These are phyloP conservation scores for Hypomesus transpacificus DNA, from an alignment of 2,113 vertebrate genomes.

Conservation along the genomic window DNA sequence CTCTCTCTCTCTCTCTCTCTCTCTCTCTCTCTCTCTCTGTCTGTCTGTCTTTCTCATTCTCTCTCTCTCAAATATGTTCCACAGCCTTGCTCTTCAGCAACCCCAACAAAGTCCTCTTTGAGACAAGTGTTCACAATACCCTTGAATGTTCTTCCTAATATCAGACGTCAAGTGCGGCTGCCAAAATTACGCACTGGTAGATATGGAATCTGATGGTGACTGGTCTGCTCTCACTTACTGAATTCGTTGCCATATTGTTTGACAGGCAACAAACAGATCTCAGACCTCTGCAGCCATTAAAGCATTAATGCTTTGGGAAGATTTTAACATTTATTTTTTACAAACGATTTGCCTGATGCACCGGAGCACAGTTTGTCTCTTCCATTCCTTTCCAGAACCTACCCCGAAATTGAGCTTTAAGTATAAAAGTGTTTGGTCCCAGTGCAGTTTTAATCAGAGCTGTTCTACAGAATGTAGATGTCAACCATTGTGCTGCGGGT, in stretches of 20 bases:
- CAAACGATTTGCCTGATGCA: neutral
- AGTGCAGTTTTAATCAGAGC: too few species aligned
- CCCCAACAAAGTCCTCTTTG: conserved; percentile 37
- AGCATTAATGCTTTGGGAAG: too few species aligned
- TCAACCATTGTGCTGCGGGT: neutral
- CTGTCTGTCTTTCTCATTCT: neutral
- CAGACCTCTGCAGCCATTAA: too few species aligned
- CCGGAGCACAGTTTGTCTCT: neutral
- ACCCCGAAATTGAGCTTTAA: too few species aligned
- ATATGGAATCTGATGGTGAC: neutral
- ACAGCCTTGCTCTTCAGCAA: conserved; percentile 19
- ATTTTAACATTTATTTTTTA: too few species aligned
- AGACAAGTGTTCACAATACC: conserved; percentile 4
- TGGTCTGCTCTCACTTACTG: neutral
- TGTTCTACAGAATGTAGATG: neutral
- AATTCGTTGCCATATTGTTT: neutral
- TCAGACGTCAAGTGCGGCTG: neutral
- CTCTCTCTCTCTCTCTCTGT: neutral
- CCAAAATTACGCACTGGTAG: neutral
- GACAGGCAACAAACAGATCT: too few species aligned
- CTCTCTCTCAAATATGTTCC: conserved; percentile 5
- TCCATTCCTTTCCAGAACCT: too few species aligned
- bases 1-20: conserved; percentile 6
- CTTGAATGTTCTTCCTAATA: conserved; percentile 7
- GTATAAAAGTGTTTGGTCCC: too few species aligned